Conservation (phyloP, 2,888 invertebrate genomes). For the Cryptus viduatorius region DNA sequence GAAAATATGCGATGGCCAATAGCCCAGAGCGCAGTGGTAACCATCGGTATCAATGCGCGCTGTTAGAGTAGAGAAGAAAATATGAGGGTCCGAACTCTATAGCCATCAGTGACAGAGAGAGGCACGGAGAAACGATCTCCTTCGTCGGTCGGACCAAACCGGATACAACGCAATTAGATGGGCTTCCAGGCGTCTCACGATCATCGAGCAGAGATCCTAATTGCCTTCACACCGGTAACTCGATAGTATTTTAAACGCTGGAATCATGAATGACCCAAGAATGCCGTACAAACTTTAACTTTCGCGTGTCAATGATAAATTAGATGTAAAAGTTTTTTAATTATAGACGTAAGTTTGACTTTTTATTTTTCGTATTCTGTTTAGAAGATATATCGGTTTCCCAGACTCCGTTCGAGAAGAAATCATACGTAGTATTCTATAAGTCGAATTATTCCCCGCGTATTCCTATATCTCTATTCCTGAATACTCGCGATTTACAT, state of each 20-base stretch:
- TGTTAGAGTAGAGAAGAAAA: slow-evolving; percentile 29
- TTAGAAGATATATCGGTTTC: too few species aligned
- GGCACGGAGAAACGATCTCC: background rate
- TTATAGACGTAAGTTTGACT: too few species aligned
- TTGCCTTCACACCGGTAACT: slow-evolving; percentile 54
- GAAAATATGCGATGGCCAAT: too few species aligned
- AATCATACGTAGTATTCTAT: too few species aligned
- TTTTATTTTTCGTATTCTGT: too few species aligned
- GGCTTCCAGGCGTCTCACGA: slow-evolving; percentile 38
- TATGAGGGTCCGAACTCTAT: slow-evolving; percentile 1
- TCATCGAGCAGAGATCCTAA: slow-evolving; percentile 44
- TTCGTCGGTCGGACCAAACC: slow-evolving; percentile 15
- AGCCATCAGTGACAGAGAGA: background rate
- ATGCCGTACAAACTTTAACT: background rate
- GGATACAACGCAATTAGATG: slow-evolving; percentile 51
- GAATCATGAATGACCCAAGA: slow-evolving; percentile 26
- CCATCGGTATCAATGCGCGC: slow-evolving; percentile 30
- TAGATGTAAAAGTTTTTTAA: too few species aligned
- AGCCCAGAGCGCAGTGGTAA: background rate
- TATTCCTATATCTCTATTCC: too few species aligned
- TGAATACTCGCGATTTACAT: too few species aligned
- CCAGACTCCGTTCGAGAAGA: too few species aligned
- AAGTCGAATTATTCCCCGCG: too few species aligned
- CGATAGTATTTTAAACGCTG: slow-evolving; percentile 35
- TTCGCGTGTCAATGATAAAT: background rate